Evolutionary conservation across 2,113 vertebrate genomes (phyloP).

Genomic region (Typhlomys cinereus): DNA sequence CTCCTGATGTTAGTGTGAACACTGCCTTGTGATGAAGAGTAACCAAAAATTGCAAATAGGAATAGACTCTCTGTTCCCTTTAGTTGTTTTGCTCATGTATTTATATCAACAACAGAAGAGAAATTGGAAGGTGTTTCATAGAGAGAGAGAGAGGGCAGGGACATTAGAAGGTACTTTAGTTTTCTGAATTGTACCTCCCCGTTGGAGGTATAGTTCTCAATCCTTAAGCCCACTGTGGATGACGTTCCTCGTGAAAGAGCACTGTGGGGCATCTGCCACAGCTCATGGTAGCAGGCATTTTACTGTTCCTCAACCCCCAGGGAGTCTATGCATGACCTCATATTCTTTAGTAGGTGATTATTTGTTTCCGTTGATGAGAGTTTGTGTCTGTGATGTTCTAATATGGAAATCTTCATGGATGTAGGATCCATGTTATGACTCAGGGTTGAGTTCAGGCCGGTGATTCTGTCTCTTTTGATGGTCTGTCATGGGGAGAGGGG

Average conservation of each 20-base stretch:
- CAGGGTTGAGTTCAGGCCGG: not conserved
- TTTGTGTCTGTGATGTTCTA: conserved; percentile 2
- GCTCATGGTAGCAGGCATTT: not conserved
- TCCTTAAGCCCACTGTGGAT: not conserved
- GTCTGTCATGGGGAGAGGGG: not conserved
- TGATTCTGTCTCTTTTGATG: not conserved
- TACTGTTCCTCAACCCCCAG: not conserved
- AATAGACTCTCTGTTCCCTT: no score
- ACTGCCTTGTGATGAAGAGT: no score
- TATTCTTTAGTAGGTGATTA: conserved; percentile 19
- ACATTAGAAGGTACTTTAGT: not conserved
- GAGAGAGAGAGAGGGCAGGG: not conserved
- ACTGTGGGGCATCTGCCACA: not conserved
- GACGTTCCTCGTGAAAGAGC: not conserved
- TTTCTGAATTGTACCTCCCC: not conserved
- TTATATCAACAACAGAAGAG: no score
- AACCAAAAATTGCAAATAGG: no score
- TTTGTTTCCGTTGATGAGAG: not conserved
- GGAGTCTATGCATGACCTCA: not conserved
- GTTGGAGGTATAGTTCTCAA: not conserved
- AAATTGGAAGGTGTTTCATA: not conserved
- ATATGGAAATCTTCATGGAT: not conserved
- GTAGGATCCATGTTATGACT: not conserved
- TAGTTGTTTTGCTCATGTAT: no score
- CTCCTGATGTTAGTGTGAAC: no score